These are phyloP conservation scores for Quiscalus mexicanus DNA, from an alignment of 2,113 vertebrate species.

Conservation along the genomic window DNA sequence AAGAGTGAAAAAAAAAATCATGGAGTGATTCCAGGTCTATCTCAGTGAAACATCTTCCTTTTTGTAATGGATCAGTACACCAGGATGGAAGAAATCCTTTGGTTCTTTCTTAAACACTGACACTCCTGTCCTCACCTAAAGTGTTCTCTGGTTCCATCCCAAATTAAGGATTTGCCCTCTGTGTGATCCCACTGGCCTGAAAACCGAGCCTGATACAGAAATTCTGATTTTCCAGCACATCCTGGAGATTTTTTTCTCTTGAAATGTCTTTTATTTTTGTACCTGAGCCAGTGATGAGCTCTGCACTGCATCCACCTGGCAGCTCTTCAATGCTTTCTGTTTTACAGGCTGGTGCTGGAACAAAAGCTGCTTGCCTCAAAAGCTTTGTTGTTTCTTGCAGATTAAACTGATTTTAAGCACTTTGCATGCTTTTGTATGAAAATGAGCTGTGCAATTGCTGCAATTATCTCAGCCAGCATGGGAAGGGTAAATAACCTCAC, in stretches of 20 bases:
- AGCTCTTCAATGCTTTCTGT: neutral
- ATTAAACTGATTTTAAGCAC: neutral
- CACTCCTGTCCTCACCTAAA: neutral
- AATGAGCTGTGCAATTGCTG: neutral
- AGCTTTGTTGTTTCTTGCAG: neutral
- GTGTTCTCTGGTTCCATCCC: neutral
- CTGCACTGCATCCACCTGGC: neutral
- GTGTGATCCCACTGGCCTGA: neutral
- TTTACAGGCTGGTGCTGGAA: neutral
- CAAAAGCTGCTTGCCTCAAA: neutral
- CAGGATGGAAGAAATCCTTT: neutral
- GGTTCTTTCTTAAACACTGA: neutral
- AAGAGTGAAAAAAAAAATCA: neutral
- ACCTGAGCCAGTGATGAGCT: neutral
- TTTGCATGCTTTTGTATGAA: neutral
- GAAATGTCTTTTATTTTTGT: neutral
- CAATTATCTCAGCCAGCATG: neutral
- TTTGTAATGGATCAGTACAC: neutral
- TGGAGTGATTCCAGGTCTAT: neutral
- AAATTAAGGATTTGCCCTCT: neutral
- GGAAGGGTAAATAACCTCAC: neutral
- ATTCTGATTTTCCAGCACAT: neutral
- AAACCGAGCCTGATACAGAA: neutral
- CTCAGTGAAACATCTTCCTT: neutral
- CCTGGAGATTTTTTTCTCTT: neutral